phyloP scores from a whole-genome alignment of 2,797 vertebrate species.

The Onychomys torridus region DNA sequence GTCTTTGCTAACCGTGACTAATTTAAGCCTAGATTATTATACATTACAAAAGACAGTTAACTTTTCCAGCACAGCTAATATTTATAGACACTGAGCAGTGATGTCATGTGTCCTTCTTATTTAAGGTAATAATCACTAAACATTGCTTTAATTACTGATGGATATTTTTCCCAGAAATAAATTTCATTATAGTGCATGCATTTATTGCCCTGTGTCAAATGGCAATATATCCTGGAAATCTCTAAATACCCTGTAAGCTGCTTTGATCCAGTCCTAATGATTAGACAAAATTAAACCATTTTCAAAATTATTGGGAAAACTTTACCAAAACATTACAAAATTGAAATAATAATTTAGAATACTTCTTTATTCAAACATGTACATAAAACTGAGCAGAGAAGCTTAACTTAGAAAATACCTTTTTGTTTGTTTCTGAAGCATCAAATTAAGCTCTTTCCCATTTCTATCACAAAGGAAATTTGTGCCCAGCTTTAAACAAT shows the following conservation, averaged over 20 bases:
- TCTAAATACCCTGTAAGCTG: slow-evolving; percentile 7
- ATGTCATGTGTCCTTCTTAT: not conserved
- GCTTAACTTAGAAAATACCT: not conserved
- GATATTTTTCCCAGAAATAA: slow-evolving; percentile 1
- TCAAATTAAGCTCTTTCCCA: not conserved
- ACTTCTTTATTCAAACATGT: slow-evolving; percentile 42
- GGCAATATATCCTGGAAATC: not conserved
- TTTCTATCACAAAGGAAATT: slow-evolving; percentile 2
- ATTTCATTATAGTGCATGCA: not conserved
- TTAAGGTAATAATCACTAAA: slow-evolving; percentile 54
- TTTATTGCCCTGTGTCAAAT: not conserved
- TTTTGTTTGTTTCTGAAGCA: not conserved
- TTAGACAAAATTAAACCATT: not conserved
- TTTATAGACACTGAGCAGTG: not conserved
- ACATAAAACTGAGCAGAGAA: slow-evolving; percentile 11
- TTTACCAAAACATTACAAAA: slow-evolving; percentile 50
- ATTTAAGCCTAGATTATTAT: slow-evolving; percentile 20
- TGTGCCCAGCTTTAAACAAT: not conserved
- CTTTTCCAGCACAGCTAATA: not conserved
- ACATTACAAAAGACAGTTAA: slow-evolving; percentile 15
- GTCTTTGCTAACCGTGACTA: not conserved
- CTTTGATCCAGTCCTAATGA: not conserved
- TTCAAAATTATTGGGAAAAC: slow-evolving; percentile 52
- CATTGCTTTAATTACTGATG: slow-evolving; percentile 10
- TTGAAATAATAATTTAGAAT: slow-evolving; percentile 36